Base-by-base conservation (phyloP, 2,888 invertebrate species). In the Sipha maydis region DNA sequence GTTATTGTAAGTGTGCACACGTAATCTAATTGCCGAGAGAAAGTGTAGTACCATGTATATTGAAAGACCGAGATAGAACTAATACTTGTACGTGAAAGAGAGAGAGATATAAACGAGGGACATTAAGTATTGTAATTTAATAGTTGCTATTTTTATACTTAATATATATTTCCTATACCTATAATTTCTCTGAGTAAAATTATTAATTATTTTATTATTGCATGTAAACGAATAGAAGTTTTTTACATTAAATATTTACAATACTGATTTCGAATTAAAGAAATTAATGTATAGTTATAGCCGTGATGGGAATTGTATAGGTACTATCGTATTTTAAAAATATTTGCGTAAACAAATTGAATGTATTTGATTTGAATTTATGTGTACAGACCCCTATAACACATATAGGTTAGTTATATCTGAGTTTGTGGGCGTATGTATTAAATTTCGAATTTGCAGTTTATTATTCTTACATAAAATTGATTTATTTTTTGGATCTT, bases 21-120 rank as follows among this genome's bases (percentile, higher is more conserved):
- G 80, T 88, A 88, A 88, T 88, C 86, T 88, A 88, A 88, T 88
- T 88, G 86, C 75, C n/a, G 86, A 75, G 86, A 88, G 86, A 88
- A 88, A 88, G 86, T 88, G 80, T 75, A 86, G 85, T 77, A 77
- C 73, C 61, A 73, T 69, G 34, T 56, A 11, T 86, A 71, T 41
- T 38, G 69, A 61, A 76, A 34, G 84, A 75, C 21, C 34, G 41
- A 75, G 75, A 76, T 31, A 71, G 31, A 31, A 28, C 28, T 28
- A 71, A 28, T 69, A 28, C 28, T 14, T 28, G 69, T 8, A 28
- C 11, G 38, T 14, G 54, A 78, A 69, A 76, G 75, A 76, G 28
- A 56, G 73, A 11, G 75, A 76, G 25, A 4, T 38, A 54, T 31
- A 48, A 71, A 34, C 54, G 83, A 76, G 41, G 34, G 67, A 61